A percentile compares a stretch with the other conserved stretches of the same genome.
Conservation (phyloP, 92 coral and sea anemone species). For the Virgularia gustaviana region DNA sequence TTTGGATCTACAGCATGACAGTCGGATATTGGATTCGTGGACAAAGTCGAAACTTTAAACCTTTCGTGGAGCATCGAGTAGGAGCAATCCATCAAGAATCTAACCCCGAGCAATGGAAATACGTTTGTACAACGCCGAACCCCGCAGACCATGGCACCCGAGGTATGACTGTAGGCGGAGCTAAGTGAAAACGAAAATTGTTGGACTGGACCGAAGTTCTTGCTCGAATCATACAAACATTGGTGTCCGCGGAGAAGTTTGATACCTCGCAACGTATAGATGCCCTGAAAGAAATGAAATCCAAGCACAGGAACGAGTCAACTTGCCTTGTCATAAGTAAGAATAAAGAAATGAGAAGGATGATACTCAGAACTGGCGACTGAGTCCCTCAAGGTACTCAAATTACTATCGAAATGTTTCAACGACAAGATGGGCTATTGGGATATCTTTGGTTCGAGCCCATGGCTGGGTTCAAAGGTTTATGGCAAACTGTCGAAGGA, state of each 20-base stretch:
- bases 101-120: constrained; percentile 27
- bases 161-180: constrained; percentile 1
- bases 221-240: constrained; percentile 3
- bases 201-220: constrained; percentile 56
- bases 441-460: constrained; percentile 60
- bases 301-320: not conserved
- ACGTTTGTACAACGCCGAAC: constrained; percentile 10
- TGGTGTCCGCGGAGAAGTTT: constrained; percentile 39
- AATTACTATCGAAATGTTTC: constrained; percentile 65
- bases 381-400: constrained; percentile 50
- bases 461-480: constrained; percentile 60
- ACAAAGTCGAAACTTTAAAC: constrained; percentile 42
- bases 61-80: constrained; percentile 33
- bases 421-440: too few species aligned
- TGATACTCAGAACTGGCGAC: too few species aligned
- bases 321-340: too few species aligned
- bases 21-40: constrained; percentile 41
- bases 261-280: not conserved
- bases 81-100: constrained; percentile 45
- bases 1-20: constrained; percentile 38
- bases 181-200: constrained; percentile 14
- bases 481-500: constrained; percentile 34
- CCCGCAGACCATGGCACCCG: constrained; percentile 27
- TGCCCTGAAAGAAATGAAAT: not conserved
- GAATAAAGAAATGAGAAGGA: too few species aligned